Evolutionary conservation across 1,140 invertebrate genomes (phyloP).

Genomic region (Hyles euphorbiae): DNA sequence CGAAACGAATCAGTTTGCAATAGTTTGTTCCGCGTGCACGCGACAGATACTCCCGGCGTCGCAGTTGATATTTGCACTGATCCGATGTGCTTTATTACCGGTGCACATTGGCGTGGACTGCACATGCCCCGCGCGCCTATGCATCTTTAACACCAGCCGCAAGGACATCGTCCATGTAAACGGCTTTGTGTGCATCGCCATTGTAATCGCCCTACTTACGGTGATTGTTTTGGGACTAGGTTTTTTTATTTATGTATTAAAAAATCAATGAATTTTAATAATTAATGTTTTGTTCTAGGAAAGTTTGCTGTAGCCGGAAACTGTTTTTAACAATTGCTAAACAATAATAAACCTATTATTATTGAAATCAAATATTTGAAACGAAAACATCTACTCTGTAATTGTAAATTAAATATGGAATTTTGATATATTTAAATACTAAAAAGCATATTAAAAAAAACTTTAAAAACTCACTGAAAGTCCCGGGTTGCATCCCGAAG

Average conservation of each 20-base stretch:
- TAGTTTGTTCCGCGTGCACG: conserved; percentile 27
- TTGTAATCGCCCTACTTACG: not conserved
- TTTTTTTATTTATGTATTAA: too few relatives aligned
- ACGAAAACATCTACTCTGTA: too few relatives aligned
- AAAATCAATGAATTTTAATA: too few relatives aligned
- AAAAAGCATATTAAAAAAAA: conserved; percentile 1
- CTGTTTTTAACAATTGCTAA: too few relatives aligned
- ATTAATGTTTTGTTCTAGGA: too few relatives aligned
- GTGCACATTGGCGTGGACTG: conserved; percentile 37
- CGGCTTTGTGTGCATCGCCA: not conserved
- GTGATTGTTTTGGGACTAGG: too few relatives aligned
- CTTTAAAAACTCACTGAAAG: conserved; percentile 62
- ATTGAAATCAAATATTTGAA: too few relatives aligned
- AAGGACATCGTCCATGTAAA: conserved; percentile 36
- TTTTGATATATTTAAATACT: not conserved
- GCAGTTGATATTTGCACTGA: conserved; percentile 23
- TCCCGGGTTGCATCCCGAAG: conserved; percentile 70
- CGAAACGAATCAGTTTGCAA: conserved; percentile 60
- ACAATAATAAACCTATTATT: too few relatives aligned
- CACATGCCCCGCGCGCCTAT: conserved; percentile 49
- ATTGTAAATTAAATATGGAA: too few relatives aligned
- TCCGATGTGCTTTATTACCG: conserved; percentile 35
- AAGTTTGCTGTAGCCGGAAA: too few relatives aligned
- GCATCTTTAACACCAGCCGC: conserved; percentile 62
- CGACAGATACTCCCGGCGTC: conserved; percentile 5